These are phyloP conservation scores for Ambastaia sidthimunki DNA, from an alignment of 2,797 vertebrate species.

Conservation along the genomic window DNA sequence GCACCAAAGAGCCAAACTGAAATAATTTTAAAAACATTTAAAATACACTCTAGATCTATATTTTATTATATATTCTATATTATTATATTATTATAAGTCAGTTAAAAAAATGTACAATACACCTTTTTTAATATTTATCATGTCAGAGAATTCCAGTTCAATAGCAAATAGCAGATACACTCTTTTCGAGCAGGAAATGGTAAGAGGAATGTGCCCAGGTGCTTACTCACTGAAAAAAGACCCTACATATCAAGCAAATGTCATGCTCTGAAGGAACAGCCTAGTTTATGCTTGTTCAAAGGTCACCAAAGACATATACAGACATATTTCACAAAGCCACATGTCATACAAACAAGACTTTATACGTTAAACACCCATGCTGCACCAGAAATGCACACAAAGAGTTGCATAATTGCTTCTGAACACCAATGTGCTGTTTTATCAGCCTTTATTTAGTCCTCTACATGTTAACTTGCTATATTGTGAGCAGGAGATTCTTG, in stretches of 20 bases:
- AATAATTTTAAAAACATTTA: too few species aligned
- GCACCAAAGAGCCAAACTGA: too few species aligned
- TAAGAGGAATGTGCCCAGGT: not conserved
- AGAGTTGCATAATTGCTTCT: slow-evolving; percentile 37
- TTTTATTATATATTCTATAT: too few species aligned
- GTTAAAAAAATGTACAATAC: too few species aligned
- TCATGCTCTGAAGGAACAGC: not conserved
- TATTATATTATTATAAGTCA: too few species aligned
- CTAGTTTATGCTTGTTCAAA: not conserved
- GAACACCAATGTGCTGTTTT: not conserved
- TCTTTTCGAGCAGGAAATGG: not conserved
- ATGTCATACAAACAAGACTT: not conserved
- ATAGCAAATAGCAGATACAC: not conserved
- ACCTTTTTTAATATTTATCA: too few species aligned
- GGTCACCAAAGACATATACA: not conserved
- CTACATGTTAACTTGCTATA: not conserved
- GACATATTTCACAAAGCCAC: not conserved
- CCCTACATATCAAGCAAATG: not conserved
- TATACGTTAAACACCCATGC: slow-evolving; percentile 18
- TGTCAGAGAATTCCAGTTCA: too few species aligned
- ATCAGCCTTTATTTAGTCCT: not conserved
- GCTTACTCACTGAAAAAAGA: slow-evolving; percentile 29
- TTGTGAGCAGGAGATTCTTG: not conserved
- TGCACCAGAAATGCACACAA: slow-evolving; percentile 14
- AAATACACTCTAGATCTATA: too few species aligned